phyloP scores from a whole-genome alignment of 2,888 invertebrate genomes.

The Agrotis exclamationis region DNA sequence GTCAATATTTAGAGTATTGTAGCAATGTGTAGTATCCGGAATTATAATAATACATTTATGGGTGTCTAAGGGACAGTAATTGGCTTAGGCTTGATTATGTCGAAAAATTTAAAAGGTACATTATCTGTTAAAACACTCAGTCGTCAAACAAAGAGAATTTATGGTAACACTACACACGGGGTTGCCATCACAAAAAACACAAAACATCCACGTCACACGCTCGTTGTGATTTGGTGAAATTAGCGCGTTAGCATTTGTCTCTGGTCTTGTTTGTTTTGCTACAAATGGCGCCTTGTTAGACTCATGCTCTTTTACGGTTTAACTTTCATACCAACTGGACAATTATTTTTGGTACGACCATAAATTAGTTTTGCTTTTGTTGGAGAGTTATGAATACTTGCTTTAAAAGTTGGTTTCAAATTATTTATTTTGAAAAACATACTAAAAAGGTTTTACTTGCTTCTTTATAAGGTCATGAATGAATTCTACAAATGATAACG shows the following conservation, averaged over 20 bases:
- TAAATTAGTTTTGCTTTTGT: neutral
- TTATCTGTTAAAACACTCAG: too few species aligned
- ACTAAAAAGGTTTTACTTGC: too few species aligned
- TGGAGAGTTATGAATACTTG: neutral
- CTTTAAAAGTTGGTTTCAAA: neutral
- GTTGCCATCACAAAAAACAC: constrained; percentile 44
- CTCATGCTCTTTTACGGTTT: constrained; percentile 14
- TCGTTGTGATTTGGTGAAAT: constrained; percentile 52
- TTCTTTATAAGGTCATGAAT: too few species aligned
- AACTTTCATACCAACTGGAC: neutral
- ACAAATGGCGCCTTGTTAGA: constrained; percentile 36
- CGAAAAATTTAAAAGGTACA: neutral
- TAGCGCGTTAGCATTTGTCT: constrained; percentile 54
- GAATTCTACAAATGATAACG: too few species aligned
- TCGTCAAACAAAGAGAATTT: neutral
- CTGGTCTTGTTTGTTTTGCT: constrained; percentile 35
- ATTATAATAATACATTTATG: too few species aligned
- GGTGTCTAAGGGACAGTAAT: too few species aligned
- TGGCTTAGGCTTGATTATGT: too few species aligned
- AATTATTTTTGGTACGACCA: neutral
- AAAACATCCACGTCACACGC: constrained; percentile 37
- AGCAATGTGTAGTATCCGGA: too few species aligned
- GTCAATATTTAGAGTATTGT: too few species aligned
- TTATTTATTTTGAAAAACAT: too few species aligned
- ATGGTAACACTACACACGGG: constrained; percentile 41